These are phyloP conservation scores for Andrena bucephala DNA, from an alignment of 2,888 invertebrate species.

Conservation along the genomic window DNA sequence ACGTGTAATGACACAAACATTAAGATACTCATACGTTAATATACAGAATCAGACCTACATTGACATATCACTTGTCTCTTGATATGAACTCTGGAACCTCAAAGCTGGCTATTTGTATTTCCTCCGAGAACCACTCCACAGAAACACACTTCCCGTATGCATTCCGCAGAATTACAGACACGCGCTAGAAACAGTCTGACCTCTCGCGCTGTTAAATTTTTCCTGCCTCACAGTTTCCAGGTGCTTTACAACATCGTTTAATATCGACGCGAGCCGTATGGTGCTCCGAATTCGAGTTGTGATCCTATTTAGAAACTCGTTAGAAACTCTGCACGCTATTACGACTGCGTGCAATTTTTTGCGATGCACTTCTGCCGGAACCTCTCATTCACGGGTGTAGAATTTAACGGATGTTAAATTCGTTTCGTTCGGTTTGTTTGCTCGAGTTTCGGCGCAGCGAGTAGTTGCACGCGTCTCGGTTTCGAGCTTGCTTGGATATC, in stretches of 20 bases:
- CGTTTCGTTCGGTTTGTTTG: slow-evolving; percentile 5
- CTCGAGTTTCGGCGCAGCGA: not conserved
- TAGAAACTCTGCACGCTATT: slow-evolving; percentile 9
- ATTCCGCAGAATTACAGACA: not conserved
- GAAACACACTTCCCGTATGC: not conserved
- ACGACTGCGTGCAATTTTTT: not conserved
- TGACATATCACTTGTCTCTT: no score
- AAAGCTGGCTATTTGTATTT: not conserved
- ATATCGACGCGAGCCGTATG: slow-evolving; percentile 1
- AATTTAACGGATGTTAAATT: slow-evolving; percentile 6
- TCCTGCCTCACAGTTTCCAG: not conserved
- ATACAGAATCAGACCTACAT: no score
- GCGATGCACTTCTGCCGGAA: not conserved
- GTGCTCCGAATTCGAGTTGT: not conserved
- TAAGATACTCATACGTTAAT: no score
- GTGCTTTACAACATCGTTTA: slow-evolving; percentile 6
- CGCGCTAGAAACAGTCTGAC: not conserved
- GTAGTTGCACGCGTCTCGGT: not conserved
- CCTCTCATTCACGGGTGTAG: not conserved
- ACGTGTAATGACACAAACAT: no score
- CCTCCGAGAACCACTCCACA: not conserved
- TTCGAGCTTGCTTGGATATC: slow-evolving; percentile 1
- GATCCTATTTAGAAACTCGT: slow-evolving; percentile 34
- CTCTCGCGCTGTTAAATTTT: not conserved
- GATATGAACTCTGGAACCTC: no score